Evolutionary conservation across 2,113 vertebrate species (phyloP).

Genomic region (Coturnix japonica): DNA sequence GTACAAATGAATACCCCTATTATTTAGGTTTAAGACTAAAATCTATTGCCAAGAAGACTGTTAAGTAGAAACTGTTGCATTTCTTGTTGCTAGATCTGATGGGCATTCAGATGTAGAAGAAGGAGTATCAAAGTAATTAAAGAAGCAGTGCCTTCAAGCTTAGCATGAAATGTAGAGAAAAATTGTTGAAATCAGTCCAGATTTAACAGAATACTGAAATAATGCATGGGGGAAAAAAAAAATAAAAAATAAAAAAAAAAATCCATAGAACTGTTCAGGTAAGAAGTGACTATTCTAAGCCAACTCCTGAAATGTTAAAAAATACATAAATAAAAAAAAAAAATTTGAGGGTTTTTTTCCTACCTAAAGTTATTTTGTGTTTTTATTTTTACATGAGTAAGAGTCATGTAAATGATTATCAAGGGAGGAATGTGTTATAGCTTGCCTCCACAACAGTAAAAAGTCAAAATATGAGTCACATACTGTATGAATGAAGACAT

Average conservation of each 20-base stretch:
- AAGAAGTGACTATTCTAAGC: rapidly evolving
- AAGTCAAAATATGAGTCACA: slow-evolving; percentile 45
- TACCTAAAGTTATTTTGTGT: background rate
- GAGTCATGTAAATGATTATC: background rate
- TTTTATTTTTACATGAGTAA: background rate
- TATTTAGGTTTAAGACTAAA: slow-evolving; percentile 3
- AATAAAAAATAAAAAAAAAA: background rate
- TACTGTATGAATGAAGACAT: slow-evolving; percentile 45
- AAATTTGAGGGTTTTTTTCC: background rate
- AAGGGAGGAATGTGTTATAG: slow-evolving; percentile 14
- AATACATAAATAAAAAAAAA: background rate
- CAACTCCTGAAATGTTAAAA: background rate
- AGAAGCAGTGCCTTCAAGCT: slow-evolving; percentile 27
- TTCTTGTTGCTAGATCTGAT: background rate
- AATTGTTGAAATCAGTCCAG: background rate
- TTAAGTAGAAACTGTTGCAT: background rate
- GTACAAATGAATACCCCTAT: background rate
- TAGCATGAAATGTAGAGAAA: background rate
- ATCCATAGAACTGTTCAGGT: background rate
- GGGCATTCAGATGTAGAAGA: background rate
- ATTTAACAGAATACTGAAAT: background rate
- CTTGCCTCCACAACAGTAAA: slow-evolving; percentile 26
- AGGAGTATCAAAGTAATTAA: background rate
- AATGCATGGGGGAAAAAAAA: background rate
- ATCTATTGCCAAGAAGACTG: background rate